Conservation (phyloP, 1,140 invertebrate genomes). For the Drosophila yakuba region DNA sequence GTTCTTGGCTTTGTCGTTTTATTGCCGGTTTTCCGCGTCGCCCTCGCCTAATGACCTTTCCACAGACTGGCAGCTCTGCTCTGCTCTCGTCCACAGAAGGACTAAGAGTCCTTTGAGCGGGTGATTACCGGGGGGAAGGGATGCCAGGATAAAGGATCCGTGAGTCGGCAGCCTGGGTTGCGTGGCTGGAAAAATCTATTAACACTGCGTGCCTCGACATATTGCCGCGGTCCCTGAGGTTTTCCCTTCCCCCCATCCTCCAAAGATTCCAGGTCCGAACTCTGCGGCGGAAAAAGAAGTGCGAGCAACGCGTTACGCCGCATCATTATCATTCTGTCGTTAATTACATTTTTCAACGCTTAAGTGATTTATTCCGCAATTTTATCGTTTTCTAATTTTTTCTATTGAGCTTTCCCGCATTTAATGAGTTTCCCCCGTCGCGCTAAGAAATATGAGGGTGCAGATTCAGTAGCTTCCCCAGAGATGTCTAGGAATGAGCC, state of each 20-base stretch:
- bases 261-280: neutral
- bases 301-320: constrained; percentile 64
- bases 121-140: constrained; percentile 50
- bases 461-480: constrained; percentile 24
- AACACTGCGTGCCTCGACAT: constrained; percentile 64
- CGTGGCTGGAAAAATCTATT: constrained; percentile 62
- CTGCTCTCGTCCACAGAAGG: constrained; percentile 15
- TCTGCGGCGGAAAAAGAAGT: constrained; percentile 26
- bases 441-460: constrained; percentile 58
- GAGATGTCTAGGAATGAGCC: neutral
- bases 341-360: constrained; percentile 82
- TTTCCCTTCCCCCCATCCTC: neutral
- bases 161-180: neutral
- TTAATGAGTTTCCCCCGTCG: constrained; percentile 62
- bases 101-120: constrained; percentile 48
- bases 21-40: constrained; percentile 74
- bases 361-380: constrained; percentile 82
- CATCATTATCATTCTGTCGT: constrained; percentile 82
- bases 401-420: constrained; percentile 46
- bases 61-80: constrained; percentile 5
- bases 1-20: constrained; percentile 76
- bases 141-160: constrained; percentile 12
- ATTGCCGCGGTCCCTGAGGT: constrained; percentile 39
- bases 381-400: constrained; percentile 83
- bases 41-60: constrained; percentile 72